A percentile compares a stretch with the other conserved stretches of the same genome.
These are phyloP conservation scores for Heliconius charithonia DNA, from an alignment of 2,888 invertebrate genomes.

Conservation along the genomic window DNA sequence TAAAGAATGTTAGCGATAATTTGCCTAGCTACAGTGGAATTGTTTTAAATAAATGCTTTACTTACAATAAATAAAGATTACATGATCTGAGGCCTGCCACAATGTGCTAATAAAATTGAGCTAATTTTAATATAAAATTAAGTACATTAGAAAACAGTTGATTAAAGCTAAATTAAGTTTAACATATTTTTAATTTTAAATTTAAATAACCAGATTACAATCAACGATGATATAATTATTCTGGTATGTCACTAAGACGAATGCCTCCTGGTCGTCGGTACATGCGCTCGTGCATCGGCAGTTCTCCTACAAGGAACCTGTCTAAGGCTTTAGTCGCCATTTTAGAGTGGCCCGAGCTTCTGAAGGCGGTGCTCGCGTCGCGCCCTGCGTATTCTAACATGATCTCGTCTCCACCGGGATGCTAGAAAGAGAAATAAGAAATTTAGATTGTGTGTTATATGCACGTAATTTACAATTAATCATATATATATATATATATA, in stretches of 20 bases:
- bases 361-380: constrained; percentile 92
- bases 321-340: constrained; percentile 86
- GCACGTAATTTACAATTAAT: too few species aligned
- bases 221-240: constrained; percentile 56
- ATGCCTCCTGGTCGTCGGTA: constrained; percentile 86
- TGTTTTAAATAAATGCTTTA: neutral
- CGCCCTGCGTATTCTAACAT: constrained; percentile 93
- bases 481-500: too few species aligned
- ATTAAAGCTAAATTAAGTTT: constrained; percentile 2
- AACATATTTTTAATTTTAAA: neutral
- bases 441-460: neutral
- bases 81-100: neutral
- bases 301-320: constrained; percentile 89
- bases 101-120: neutral
- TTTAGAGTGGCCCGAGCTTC: constrained; percentile 90
- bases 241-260: constrained; percentile 83
- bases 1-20: constrained; percentile 25
- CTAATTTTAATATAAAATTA: neutral
- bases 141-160: neutral
- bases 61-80: constrained; percentile 7
- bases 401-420: constrained; percentile 93
- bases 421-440: constrained; percentile 70
- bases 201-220: neutral
- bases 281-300: constrained; percentile 89
- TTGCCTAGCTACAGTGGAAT: constrained; percentile 27